Base-by-base conservation (phyloP, 2,797 vertebrate species). In the Hapalemur alaotrensis region DNA sequence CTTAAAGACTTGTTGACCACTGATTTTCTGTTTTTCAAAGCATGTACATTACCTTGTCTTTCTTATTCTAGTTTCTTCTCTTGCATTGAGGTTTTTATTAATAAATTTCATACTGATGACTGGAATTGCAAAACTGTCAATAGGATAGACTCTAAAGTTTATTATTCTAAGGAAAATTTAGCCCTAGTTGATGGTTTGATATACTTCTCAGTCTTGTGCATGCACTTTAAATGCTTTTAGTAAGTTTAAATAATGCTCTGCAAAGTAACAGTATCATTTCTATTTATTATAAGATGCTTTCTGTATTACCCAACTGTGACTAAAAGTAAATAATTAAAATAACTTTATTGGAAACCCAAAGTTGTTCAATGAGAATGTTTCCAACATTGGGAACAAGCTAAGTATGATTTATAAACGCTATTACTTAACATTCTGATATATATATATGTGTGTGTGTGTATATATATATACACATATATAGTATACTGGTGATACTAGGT, bases 141-240 rank as follows among this genome's bases (percentile, higher is more conserved):
- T 88, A 76, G 25, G 15, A 54, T 63, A 78, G 41, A 81, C 13
- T 91, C 32, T 72, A 54, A 46, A 89, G 12, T 78, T 88, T 65
- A 54, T 93, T 93, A 65, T 90, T 67, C n/a, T 89, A 93, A 79
- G 76, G 25, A 83, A 83, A 95, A 79, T 86, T 69, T 59, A 82
- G n/a, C 83, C n/a, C 63, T 91, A 87, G 30, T 89, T 89, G 12
- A 82, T 82, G 5, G 13, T 91, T 93, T 89, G 32, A 38, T 59
- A 46, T 50, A 59, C 38, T 93, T 93, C 54, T 88, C 35, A 65
- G 72, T 65, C 73, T 92, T 94, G 12, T 81, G 4, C 30, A 72
- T 91, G 11, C 9, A 94, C 35, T 65, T 70, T 86, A 69, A 7
- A 57, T 95, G 2, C 23, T 91, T 89, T 83, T 17, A 83, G 14